A percentile compares a stretch with the other conserved stretches of the same genome.
Evolutionary conservation across 1,140 invertebrate species (phyloP).

Genomic region (Monomorium pharaonis): DNA sequence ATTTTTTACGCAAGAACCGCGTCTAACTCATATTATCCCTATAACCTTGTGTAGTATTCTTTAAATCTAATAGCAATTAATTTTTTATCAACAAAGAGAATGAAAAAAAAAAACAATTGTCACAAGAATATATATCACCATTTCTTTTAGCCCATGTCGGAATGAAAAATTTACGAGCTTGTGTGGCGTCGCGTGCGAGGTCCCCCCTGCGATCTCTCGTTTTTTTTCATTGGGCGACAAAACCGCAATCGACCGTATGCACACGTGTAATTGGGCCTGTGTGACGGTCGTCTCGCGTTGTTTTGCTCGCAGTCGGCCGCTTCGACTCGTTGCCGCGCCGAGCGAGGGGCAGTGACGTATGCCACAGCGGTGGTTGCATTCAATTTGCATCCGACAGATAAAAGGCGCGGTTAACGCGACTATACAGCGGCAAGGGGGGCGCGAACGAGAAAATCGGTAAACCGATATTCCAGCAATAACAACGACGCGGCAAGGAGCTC

Average conservation of each 20-base stretch:
- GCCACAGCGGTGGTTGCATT: conserved; percentile 56
- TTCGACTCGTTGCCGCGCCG: not conserved
- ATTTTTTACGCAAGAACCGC: too few relatives aligned
- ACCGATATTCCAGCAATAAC: conserved; percentile 57
- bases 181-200: conserved; percentile 18
- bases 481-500: conserved; percentile 52
- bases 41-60: too few relatives aligned
- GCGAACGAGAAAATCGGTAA: conserved; percentile 68
- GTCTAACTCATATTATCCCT: too few relatives aligned
- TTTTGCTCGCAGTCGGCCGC: conserved; percentile 44
- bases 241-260: conserved; percentile 64
- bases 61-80: too few relatives aligned
- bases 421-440: conserved; percentile 37
- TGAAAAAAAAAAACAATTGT: not conserved
- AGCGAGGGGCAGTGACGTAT: not conserved
- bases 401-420: conserved; percentile 63
- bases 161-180: conserved; percentile 42
- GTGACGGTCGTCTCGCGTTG: conserved; percentile 52
- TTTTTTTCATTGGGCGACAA: not conserved
- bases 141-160: not conserved
- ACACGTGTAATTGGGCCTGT: conserved; percentile 62
- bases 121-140: not conserved
- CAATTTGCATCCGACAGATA: conserved; percentile 77
- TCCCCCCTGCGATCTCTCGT: not conserved
- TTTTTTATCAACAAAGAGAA: not conserved